Conservation (phyloP, 2,888 invertebrate species). For the Eurytoma californica region DNA sequence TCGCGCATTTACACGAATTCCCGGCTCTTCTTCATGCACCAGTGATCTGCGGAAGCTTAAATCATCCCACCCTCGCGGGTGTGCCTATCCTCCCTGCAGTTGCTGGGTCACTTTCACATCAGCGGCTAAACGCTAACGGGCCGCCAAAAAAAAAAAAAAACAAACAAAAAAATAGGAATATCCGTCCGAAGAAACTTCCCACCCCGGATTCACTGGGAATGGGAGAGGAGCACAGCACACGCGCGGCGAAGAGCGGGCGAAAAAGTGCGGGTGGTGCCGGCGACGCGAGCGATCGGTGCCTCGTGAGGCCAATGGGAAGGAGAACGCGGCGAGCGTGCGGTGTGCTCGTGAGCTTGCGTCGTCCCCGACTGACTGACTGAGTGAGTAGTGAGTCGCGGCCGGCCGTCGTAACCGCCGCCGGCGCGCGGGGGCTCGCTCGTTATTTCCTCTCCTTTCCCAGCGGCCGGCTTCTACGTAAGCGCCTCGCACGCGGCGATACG, state of each 20-base stretch:
- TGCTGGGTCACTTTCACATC: neutral
- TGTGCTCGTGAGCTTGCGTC: conserved; percentile 10
- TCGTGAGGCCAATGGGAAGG: neutral
- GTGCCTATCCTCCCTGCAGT: neutral
- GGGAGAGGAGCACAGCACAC: neutral
- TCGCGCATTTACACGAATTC: too few relatives aligned
- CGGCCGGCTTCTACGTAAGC: too few relatives aligned
- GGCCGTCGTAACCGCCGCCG: neutral
- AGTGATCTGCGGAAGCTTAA: too few relatives aligned
- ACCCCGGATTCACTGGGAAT: neutral
- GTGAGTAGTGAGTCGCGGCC: conserved; percentile 12
- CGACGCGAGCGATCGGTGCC: neutral
- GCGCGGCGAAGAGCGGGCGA: neutral
- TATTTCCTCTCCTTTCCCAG: neutral
- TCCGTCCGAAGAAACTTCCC: neutral
- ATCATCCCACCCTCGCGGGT: too few relatives aligned
- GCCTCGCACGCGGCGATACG: too few relatives aligned
- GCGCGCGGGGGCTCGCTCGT: neutral
- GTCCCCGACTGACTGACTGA: conserved; percentile 45
- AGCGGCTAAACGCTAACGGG: too few relatives aligned
- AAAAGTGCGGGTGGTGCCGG: neutral
- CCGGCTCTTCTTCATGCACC: too few relatives aligned
- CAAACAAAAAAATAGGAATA: too few relatives aligned
- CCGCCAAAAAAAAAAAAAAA: too few relatives aligned
- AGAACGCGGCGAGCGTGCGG: neutral